These are phyloP conservation scores for Gadopsis bispinosus DNA, from an alignment of 2,797 vertebrate genomes.

Conservation along the genomic window DNA sequence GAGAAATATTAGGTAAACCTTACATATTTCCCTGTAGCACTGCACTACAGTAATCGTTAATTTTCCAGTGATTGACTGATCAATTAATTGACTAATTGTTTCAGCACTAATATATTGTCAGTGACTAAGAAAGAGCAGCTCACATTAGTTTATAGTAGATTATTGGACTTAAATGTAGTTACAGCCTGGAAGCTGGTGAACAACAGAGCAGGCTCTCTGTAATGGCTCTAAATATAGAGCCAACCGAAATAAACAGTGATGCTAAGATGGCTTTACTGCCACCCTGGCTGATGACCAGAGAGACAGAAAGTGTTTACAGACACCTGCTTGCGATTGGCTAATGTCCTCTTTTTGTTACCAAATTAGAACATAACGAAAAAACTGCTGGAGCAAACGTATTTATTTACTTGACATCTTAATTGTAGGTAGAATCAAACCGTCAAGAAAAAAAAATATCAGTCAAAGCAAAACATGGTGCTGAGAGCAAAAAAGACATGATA, in stretches of 20 bases:
- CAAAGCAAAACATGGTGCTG: neutral
- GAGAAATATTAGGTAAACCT: neutral
- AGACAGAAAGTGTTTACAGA: slow-evolving; percentile 32
- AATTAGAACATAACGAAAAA: neutral
- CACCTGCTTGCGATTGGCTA: slow-evolving; percentile 32
- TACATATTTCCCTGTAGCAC: neutral
- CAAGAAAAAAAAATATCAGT: neutral
- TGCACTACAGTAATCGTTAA: neutral
- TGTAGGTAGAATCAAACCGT: neutral
- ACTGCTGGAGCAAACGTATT: neutral
- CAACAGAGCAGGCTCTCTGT: slow-evolving; percentile 34
- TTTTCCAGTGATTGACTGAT: too few species aligned
- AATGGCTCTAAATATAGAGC: slow-evolving; percentile 59
- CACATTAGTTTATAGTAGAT: neutral
- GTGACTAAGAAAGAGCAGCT: neutral
- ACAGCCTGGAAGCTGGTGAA: slow-evolving; percentile 40
- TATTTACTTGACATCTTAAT: neutral
- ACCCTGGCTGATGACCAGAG: slow-evolving; percentile 37
- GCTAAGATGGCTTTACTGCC: slow-evolving; percentile 60
- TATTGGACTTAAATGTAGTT: slow-evolving; percentile 20
- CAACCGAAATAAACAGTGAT: slow-evolving; percentile 35
- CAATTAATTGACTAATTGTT: neutral
- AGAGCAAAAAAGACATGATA: neutral
- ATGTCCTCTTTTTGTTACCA: slow-evolving; percentile 7
- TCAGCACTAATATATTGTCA: neutral